Evolutionary conservation across 1,140 invertebrate genomes (phyloP), one percentile per base, ranked within the genome.

Genomic region (Orius insidiosus): DNA sequence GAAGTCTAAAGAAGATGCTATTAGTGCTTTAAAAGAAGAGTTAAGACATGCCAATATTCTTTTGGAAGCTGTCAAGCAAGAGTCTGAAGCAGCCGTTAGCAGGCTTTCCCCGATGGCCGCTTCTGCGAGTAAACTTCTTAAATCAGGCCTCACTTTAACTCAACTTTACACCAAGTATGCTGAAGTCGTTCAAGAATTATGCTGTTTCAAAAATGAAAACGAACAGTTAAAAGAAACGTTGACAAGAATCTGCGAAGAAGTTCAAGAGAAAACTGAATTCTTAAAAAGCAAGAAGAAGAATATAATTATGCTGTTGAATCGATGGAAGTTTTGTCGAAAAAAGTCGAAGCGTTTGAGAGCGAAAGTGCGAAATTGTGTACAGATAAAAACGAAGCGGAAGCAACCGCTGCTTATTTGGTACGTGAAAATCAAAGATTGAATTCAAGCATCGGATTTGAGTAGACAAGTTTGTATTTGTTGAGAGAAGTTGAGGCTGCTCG

Each of bases 81-180:
- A 68, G 49, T 56, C 68, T 38, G 75, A 85, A 56, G 74, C 76
- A 59, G 78, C 78, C 39, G 73, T 92, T 43, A 85, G 83, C 61
- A 72, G 79, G 48, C 59, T 92, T 45, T 86, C 85, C 34, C 87
- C 89, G 35, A 75, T 82, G 47, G 87, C 88, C 19, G 83, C 85
- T 3, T 75, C 81, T 41, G 76, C 84, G 9, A 85, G 80, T 60
- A 75, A 77, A 54, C 68, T 93, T 10, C 59, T 83, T 1, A 85
- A 86, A 60, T 80, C 80, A 36, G 85, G 87, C 14, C 77, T 88
- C 66, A 85, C 85, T 15, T 63, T 93, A 1, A 90, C 88, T 4
- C 82, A 93, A 66, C 79, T 96, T 47, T 94, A 93, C 63, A 80
- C 76, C 5, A 73, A 88, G 56, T 78, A 90, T 59, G 79, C 85